Evolutionary conservation across 2,113 vertebrate species (phyloP).

Genomic region (Dromiciops gliroides): DNA sequence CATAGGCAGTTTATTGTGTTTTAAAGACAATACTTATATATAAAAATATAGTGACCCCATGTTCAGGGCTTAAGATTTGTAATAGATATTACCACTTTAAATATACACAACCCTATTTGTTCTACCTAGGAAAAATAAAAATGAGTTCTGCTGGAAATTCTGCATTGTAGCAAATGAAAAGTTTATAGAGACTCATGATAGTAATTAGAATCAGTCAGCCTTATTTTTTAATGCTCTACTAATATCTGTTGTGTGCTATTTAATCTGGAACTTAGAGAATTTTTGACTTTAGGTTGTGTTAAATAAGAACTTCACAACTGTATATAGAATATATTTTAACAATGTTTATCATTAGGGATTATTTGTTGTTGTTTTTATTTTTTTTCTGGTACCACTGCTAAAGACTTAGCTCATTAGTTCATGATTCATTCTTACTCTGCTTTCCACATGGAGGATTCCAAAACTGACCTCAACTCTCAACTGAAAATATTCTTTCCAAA

Average conservation of each 20-base stretch:
- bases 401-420: neutral
- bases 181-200: neutral
- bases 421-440: neutral
- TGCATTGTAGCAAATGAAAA: neutral
- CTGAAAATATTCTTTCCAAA: neutral
- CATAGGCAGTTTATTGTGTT: conserved; percentile 63
- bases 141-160: neutral
- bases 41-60: conserved; percentile 27
- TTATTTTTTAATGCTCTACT: neutral
- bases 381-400: neutral
- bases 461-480: neutral
- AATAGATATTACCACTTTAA: conserved; percentile 36
- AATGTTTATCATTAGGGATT: neutral
- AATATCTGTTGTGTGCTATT: neutral
- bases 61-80: conserved; percentile 23
- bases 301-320: neutral
- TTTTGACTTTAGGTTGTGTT: conserved; percentile 29
- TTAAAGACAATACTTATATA: conserved; percentile 53
- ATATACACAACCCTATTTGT: conserved; percentile 45
- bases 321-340: neutral
- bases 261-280: neutral
- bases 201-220: neutral
- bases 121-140: conserved; percentile 55
- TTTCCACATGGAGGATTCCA: neutral
- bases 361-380: neutral